These are phyloP conservation scores for Atethmia centrago DNA, from an alignment of 2,888 invertebrate species.

Conservation along the genomic window DNA sequence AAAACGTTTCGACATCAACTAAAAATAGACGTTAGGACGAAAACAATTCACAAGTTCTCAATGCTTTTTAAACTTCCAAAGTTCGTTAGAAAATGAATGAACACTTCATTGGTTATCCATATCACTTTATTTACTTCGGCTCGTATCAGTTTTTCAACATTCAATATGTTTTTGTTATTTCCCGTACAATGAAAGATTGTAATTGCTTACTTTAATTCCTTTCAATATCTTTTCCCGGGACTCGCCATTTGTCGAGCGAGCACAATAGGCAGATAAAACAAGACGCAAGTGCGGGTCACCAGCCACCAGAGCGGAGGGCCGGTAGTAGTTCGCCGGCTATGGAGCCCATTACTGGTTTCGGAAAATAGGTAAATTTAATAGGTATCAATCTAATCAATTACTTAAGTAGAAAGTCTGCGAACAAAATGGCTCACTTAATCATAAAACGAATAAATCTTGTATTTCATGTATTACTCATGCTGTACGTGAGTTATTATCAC, in stretches of 20 bases:
- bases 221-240: constrained; percentile 27
- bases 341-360: constrained; percentile 7
- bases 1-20: background rate
- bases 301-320: background rate
- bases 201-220: constrained; percentile 46
- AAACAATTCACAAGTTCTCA: constrained; percentile 5
- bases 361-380: constrained; percentile 1
- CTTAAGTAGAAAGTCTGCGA: background rate
- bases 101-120: constrained; percentile 12
- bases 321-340: constrained; percentile 1
- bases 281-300: constrained; percentile 36
- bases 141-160: constrained; percentile 21
- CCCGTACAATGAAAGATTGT: constrained; percentile 20
- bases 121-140: constrained; percentile 13
- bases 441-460: constrained; percentile 9
- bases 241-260: constrained; percentile 32
- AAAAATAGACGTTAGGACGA: background rate
- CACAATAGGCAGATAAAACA: constrained; percentile 49
- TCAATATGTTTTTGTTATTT: constrained; percentile 24
- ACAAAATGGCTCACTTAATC: constrained; percentile 3
- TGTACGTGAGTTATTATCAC: constrained; percentile 29
- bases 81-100: constrained; percentile 19
- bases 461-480: too few relatives aligned
- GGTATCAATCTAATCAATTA: background rate
- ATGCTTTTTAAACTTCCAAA: constrained; percentile 11